These are phyloP conservation scores for Ophioderma brevispina DNA, from an alignment of 35 echinoderm and acorn worm genomes.

Conservation along the genomic window DNA sequence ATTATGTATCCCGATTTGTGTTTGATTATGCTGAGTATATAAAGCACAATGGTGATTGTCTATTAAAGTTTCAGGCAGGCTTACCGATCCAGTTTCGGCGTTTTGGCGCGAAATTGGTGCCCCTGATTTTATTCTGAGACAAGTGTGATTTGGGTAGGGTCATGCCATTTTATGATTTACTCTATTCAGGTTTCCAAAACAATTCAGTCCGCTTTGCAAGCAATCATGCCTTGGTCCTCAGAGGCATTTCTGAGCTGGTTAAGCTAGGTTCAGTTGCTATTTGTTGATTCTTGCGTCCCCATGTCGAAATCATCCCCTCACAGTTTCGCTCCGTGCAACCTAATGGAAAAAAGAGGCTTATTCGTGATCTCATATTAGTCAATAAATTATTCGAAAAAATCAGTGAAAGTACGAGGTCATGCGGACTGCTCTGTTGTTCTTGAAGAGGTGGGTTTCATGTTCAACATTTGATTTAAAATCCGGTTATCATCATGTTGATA, in stretches of 20 bases:
- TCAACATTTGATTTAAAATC: conserved; percentile 34
- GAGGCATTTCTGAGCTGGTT: neutral
- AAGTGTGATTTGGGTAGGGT: neutral
- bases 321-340: conserved; percentile 24
- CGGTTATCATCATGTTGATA: conserved; percentile 47
- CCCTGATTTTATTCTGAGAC: neutral
- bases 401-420: conserved; percentile 13
- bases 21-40: neutral
- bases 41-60: neutral
- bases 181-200: neutral
- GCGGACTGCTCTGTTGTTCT: neutral
- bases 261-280: neutral
- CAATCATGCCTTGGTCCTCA: neutral
- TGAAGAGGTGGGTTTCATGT: neutral
- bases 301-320: neutral
- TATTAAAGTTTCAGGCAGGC: neutral
- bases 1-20: too few species aligned
- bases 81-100: neutral
- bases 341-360: conserved; percentile 38
- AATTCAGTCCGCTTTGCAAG: neutral
- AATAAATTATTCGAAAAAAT: neutral
- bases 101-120: neutral
- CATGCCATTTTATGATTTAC: neutral
- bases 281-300: neutral
- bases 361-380: conserved; percentile 13